Evolutionary conservation across 2,797 vertebrate genomes (phyloP).

Genomic region (Mormyrops boulengeri): DNA sequence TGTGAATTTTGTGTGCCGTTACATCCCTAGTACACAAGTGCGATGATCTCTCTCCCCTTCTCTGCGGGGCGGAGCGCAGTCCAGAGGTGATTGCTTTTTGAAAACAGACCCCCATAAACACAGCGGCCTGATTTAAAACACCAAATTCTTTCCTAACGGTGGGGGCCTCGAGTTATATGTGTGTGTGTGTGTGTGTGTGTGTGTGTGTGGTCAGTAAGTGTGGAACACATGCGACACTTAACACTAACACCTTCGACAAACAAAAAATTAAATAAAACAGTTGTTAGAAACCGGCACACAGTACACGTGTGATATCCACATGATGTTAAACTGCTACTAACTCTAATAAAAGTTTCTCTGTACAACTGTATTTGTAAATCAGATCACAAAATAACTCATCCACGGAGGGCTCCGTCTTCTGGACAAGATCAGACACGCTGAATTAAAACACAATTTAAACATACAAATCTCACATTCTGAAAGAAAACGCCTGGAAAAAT

Average conservation of each 20-base stretch:
- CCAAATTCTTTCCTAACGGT: background rate
- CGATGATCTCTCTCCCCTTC: background rate
- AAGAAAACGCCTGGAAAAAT: background rate
- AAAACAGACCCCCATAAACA: background rate
- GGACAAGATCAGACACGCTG: background rate
- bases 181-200: conserved; percentile 22
- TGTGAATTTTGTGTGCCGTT: background rate
- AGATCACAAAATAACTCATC: background rate
- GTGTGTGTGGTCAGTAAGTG: conserved; percentile 38
- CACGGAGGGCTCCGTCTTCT: background rate
- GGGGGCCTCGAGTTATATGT: background rate
- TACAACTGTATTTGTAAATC: background rate
- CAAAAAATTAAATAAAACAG: conserved; percentile 4
- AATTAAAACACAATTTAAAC: background rate
- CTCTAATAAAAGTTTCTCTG: background rate
- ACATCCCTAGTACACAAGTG: background rate
- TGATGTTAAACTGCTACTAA: background rate
- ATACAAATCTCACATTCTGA: background rate
- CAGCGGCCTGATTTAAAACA: background rate
- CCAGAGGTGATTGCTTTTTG: background rate
- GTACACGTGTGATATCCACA: background rate
- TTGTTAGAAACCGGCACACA: conserved; percentile 6
- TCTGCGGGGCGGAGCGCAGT: background rate
- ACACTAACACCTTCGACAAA: conserved; percentile 29
- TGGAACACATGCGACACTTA: conserved; percentile 35